These are phyloP conservation scores for Drosophila mimica DNA, from an alignment of 2,888 invertebrate genomes.

Conservation along the genomic window DNA sequence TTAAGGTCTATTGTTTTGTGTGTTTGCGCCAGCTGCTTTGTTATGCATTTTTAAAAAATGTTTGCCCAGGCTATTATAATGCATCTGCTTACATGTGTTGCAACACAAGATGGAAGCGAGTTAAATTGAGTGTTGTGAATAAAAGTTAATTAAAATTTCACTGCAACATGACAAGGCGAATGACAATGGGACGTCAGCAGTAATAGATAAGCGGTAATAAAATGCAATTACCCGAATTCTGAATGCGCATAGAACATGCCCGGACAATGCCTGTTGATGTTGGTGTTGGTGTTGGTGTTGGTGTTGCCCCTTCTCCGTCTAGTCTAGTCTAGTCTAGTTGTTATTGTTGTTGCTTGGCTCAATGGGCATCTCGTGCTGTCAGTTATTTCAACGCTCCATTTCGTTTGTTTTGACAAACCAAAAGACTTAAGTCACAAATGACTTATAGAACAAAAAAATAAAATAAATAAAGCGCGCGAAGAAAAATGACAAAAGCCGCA, in stretches of 20 bases:
- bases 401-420: conserved; percentile 78
- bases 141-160: conserved; percentile 52
- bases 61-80: conserved; percentile 30
- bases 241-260: conserved; percentile 34
- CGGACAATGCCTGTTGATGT: conserved; percentile 30
- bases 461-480: conserved; percentile 20
- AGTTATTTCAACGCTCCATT: conserved; percentile 77
- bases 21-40: conserved; percentile 33
- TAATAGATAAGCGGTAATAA: conserved; percentile 68
- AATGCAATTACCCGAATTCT: conserved; percentile 66
- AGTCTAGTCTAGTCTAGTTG: not conserved
- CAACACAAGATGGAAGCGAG: not conserved
- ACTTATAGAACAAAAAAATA: conserved; percentile 50
- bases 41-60: conserved; percentile 23
- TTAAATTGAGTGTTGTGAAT: conserved; percentile 11
- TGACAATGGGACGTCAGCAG: conserved; percentile 37
- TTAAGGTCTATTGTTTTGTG: conserved; percentile 18
- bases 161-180: conserved; percentile 36
- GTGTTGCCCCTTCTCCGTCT: not conserved
- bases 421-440: conserved; percentile 72
- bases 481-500: conserved; percentile 68
- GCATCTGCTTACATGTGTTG: conserved; percentile 39
- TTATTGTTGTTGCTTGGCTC: conserved; percentile 1
- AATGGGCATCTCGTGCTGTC: conserved; percentile 57
- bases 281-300: not conserved